Base-by-base conservation (phyloP, 1,140 invertebrate species). In the Dendroctonus ponderosae region DNA sequence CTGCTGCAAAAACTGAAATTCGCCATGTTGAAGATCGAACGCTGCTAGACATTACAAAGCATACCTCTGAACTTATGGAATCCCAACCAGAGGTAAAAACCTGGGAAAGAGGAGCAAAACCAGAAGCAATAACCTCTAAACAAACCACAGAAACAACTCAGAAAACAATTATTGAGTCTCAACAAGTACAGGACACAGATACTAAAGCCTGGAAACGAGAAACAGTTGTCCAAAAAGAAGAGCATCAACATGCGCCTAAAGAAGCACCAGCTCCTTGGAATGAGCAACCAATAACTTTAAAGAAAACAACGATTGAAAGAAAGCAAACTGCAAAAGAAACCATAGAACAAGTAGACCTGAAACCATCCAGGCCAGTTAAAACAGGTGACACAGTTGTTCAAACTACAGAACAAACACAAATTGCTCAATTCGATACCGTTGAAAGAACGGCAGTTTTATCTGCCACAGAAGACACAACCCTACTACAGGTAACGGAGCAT, bases 231-330 rank as follows among this genome's bases (percentile, higher is more conserved):
- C 49, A 49, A 37, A 48, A 48, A 2, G 12, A 49, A 60, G 42
- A 60, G 26, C 3, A 26, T 26, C 1, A 26, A 26, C 26, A 26
- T 26, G 26, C 26, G 1, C 26, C 26, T 14, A 14, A 14, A 38
- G 64, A 66, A 58, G 64, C 66, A 63, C 56, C 61, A 60, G 14
- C 67, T 37, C 79, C 80, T 40, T 82, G 81, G 80, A 81, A 74
- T 15, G 71, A 80, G 51, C 75, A 82, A 72, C 75, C 73, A 70
- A 74, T 81, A 15, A 72, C 69, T 11, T 53, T 83, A 6, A 82
- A 81, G 66, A 78, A 76, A 67, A 72, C 76, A 3, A 74, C 72
- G 68, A 72, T 74, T 38, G 68, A 79, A 57, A 74, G 58, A 38
- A 81, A 80, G 68, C 74, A 77, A 69, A 62, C 77, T 39, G 70